These are phyloP conservation scores for Chiloscyllium plagiosum DNA, from an alignment of 2,113 vertebrate genomes.

Conservation along the genomic window DNA sequence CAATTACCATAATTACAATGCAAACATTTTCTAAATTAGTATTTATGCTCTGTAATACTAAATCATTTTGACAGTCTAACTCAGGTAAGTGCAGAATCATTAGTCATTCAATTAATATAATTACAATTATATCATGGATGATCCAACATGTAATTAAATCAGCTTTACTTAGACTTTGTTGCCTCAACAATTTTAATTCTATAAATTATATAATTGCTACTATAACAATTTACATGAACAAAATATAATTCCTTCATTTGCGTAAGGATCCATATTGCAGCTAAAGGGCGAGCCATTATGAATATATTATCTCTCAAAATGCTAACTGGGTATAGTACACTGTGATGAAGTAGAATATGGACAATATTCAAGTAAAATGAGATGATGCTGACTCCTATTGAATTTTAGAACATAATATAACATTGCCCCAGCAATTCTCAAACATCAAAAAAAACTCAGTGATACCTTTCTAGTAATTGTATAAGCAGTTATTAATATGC, in stretches of 20 bases:
- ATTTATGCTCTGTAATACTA: neutral
- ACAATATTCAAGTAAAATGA: neutral
- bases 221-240: neutral
- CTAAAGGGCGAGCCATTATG: neutral
- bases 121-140: neutral
- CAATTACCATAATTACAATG: neutral
- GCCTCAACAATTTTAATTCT: neutral
- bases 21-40: constrained; percentile 5
- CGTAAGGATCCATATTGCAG: neutral
- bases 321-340: neutral
- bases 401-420: neutral
- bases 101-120: neutral
- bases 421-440: neutral
- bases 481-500: too few relatives aligned
- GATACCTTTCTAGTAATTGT: neutral
- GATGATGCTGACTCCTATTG: neutral
- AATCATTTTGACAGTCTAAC: neutral
- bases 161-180: neutral
- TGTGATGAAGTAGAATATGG: neutral
- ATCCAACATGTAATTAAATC: neutral
- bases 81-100: neutral
- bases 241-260: neutral
- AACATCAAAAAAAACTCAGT: neutral
- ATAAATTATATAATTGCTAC: neutral
- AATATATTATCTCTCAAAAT: neutral